These are phyloP conservation scores for Dicyrtomina minuta DNA, from an alignment of 2,888 invertebrate species.

Conservation along the genomic window DNA sequence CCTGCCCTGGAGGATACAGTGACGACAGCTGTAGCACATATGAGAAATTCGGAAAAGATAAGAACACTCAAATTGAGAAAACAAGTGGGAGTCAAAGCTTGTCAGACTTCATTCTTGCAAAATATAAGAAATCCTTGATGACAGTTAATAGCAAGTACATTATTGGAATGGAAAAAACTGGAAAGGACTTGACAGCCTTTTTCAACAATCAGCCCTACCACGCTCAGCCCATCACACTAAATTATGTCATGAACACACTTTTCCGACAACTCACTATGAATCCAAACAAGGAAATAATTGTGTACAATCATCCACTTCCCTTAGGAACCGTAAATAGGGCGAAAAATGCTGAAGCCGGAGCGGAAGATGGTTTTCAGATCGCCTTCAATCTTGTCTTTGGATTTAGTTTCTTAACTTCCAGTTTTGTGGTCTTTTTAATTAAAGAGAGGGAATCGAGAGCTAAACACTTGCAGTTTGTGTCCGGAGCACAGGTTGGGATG, in stretches of 20 bases:
- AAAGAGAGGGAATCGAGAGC: constrained; percentile 70
- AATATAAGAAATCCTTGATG: constrained; percentile 54
- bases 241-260: constrained; percentile 66
- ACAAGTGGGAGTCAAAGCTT: neutral
- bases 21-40: constrained; percentile 11
- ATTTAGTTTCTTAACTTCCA: no score
- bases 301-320: constrained; percentile 70
- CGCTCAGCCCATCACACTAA: constrained; percentile 68
- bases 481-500: constrained; percentile 67
- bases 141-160: constrained; percentile 57
- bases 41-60: neutral
- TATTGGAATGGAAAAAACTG: constrained; percentile 51
- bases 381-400: constrained; percentile 67
- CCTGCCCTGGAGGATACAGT: neutral
- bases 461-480: constrained; percentile 71
- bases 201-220: constrained; percentile 77
- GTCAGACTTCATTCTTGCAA: constrained; percentile 40
- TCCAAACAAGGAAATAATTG: constrained; percentile 56
- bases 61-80: neutral
- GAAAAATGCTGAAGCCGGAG: constrained; percentile 31
- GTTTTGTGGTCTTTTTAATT: no score
- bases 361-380: constrained; percentile 42
- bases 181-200: constrained; percentile 59
- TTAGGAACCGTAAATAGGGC: constrained; percentile 63
- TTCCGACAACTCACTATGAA: constrained; percentile 57